Percentiles rank a stretch among this genome's conserved stretches.
These are phyloP conservation scores for Triplophysa siluroides DNA, from an alignment of 2,113 vertebrate species.

Conservation along the genomic window DNA sequence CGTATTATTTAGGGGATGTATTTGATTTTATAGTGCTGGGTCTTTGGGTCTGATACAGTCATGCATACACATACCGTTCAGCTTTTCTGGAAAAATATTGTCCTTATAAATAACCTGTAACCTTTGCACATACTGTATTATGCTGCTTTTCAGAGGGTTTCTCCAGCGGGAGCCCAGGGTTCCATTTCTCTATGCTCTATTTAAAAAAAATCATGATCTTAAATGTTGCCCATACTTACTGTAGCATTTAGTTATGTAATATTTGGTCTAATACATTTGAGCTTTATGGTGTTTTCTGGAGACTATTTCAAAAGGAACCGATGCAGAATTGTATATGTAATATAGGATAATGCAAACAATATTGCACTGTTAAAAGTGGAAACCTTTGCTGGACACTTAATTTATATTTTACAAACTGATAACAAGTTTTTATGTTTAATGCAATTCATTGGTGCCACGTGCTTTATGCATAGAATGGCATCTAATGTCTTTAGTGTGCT, in stretches of 20 bases:
- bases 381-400: no score
- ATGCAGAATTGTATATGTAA: no score
- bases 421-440: neutral
- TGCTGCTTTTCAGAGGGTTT: no score
- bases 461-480: neutral
- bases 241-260: no score
- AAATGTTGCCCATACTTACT: neutral
- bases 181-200: neutral
- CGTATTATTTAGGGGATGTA: neutral
- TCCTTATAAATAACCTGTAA: slow-evolving; percentile 30
- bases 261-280: no score
- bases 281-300: no score
- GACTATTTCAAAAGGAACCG: no score
- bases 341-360: no score
- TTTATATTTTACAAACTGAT: no score
- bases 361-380: neutral
- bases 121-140: neutral
- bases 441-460: neutral
- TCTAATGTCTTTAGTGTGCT: neutral
- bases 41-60: no score
- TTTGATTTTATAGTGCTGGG: neutral
- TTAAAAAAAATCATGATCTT: neutral
- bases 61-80: neutral
- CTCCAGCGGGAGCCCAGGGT: neutral
- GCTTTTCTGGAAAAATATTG: neutral